phyloP scores from a whole-genome alignment of 1,140 invertebrate species.

The Papilio polytes region DNA sequence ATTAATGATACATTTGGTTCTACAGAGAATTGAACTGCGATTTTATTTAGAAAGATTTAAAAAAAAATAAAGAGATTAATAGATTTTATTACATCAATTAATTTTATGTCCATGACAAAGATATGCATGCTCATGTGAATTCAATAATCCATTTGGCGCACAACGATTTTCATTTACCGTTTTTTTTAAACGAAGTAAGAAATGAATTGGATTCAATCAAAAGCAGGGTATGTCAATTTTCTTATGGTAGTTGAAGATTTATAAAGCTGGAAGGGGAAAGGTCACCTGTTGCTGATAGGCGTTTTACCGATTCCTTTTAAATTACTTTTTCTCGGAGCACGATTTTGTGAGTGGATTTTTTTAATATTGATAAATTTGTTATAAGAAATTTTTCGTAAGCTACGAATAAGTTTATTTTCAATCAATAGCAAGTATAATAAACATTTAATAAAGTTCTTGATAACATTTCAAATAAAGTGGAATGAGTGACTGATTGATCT shows the following conservation, averaged over 20 bases:
- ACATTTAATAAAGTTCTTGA: background rate
- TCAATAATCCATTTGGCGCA: background rate
- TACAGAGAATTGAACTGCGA: background rate
- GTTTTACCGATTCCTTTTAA: constrained; percentile 11
- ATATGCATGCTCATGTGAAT: background rate
- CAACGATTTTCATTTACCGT: background rate
- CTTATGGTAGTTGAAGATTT: constrained; percentile 7
- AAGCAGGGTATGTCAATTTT: constrained; percentile 10
- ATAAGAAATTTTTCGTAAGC: background rate
- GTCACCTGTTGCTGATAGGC: constrained; percentile 25
- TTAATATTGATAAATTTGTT: background rate
- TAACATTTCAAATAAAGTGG: background rate
- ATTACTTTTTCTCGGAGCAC: background rate
- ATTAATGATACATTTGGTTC: background rate
- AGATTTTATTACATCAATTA: background rate
- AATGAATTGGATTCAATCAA: constrained; percentile 30
- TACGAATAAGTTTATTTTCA: background rate
- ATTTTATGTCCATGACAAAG: background rate
- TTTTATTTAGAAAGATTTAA: background rate
- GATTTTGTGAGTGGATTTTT: constrained; percentile 2
- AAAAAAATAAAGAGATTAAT: background rate
- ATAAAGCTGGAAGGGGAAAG: constrained; percentile 29
- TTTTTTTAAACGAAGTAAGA: constrained; percentile 17
- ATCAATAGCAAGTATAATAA: background rate
- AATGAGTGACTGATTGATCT: no score